Evolutionary conservation across 2,888 invertebrate genomes (phyloP), one percentile per base, ranked within the genome.

Genomic region (Cylloceria caligata): DNA sequence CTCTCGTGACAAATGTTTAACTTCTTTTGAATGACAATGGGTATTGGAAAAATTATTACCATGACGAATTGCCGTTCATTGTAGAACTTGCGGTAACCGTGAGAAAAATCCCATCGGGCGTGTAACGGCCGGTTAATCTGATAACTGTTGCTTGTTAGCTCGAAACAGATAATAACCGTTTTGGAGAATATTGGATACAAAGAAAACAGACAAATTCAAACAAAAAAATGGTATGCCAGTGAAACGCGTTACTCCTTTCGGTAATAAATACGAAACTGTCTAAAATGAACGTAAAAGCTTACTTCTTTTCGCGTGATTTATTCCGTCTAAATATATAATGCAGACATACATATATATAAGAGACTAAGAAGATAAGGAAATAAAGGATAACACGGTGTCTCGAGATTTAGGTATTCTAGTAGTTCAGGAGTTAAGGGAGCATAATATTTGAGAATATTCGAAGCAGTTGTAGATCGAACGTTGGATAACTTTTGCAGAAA

Each of bases 271-370:
- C n/a, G n/a, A 13, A 45, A 45, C 49, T 34, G 49, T 49, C 64
- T 30, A 42, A 55, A 42, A 55, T 16, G 69, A 42, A 55, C 52
- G 55, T 55, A 55, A 52, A 39, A 55, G 39, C 36, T 69, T 67
- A 11, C 34, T 19, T 68, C 52, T 36, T n/a, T 39, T 21, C 16
- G 39, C 39, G 24, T 69, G 69, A 69, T 39, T 55, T 39, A 24
- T 24, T 24, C 42, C 7, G 55, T 55, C 55, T 13, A 39, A 42
- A 39, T 69, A 39, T 55, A 16, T 36, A 55, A n/a, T n/a, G n/a
- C n/a, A n/a, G n/a, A n/a, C n/a, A n/a, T n/a, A n/a, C n/a, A n/a
- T n/a, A n/a, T n/a, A n/a, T n/a, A n/a, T 24, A 52, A 42, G 39
- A 62, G 9, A 52, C 55, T 36, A 24, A 55, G 27, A 27, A 52